A percentile compares a stretch with the other conserved stretches of the same genome.
These are phyloP conservation scores for Fukomys damarensis DNA, from an alignment of 2,113 vertebrate species.

Conservation along the genomic window DNA sequence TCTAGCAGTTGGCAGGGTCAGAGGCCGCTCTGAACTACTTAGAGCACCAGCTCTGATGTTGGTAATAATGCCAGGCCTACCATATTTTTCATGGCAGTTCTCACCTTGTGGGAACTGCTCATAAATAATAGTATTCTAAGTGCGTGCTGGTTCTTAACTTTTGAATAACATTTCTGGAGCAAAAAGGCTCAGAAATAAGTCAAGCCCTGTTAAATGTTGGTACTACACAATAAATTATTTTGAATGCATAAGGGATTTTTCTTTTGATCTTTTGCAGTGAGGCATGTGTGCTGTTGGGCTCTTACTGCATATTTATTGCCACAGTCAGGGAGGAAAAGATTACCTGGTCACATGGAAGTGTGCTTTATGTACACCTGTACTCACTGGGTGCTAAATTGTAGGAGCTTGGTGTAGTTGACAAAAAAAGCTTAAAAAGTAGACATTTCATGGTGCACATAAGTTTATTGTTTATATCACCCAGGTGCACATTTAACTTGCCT, in stretches of 20 bases:
- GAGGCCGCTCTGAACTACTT: neutral
- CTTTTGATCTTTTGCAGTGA: conserved; percentile 65
- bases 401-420: conserved; percentile 33
- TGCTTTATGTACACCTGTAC: conserved; percentile 56
- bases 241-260: conserved; percentile 52
- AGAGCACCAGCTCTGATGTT: neutral
- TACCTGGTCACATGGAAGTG: conserved; percentile 1
- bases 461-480: conserved; percentile 32
- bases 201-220: conserved; percentile 65
- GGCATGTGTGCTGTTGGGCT: neutral
- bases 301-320: conserved; percentile 65
- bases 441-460: conserved; percentile 10
- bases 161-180: conserved; percentile 67
- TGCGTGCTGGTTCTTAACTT: conserved; percentile 57
- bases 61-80: neutral
- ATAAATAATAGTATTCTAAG: conserved; percentile 57
- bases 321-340: conserved; percentile 28
- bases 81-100: conserved; percentile 38
- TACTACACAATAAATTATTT: conserved; percentile 65
- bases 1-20: neutral
- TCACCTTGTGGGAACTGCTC: conserved; percentile 19
- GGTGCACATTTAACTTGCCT: neutral
- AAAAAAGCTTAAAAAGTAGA: neutral
- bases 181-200: conserved; percentile 67
- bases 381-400: neutral